Conservation (phyloP, 2,888 invertebrate species). For the Emmelina monodactyla region DNA sequence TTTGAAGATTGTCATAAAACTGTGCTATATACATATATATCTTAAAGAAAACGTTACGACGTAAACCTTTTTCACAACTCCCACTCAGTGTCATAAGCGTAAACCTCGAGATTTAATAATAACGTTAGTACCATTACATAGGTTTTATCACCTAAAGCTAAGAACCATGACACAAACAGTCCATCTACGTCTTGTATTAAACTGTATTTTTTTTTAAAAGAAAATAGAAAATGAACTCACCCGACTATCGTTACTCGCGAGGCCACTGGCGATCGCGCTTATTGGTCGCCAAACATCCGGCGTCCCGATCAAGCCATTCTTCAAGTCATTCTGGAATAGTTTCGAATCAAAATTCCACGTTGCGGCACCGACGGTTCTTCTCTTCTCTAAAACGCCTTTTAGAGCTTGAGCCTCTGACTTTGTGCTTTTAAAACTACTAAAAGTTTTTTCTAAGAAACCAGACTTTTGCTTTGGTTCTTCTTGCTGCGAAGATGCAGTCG, state of each 20-base stretch:
- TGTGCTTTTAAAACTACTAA: slow-evolving; percentile 52
- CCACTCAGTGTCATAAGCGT: too few relatives aligned
- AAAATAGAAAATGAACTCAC: slow-evolving; percentile 35
- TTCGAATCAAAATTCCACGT: slow-evolving; percentile 73
- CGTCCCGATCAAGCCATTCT: slow-evolving; percentile 68
- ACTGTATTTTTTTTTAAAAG: too few relatives aligned
- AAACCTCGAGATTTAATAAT: too few relatives aligned
- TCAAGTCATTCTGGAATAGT: slow-evolving; percentile 68
- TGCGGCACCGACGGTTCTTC: slow-evolving; percentile 72
- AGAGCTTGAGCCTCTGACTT: slow-evolving; percentile 50
- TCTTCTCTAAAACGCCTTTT: slow-evolving; percentile 65
- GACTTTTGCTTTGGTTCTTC: slow-evolving; percentile 57
- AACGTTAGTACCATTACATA: too few relatives aligned
- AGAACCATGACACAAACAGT: slow-evolving; percentile 3
- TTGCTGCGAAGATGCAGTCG: slow-evolving; percentile 41
- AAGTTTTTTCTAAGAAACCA: slow-evolving; percentile 57
- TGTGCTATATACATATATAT: too few relatives aligned
- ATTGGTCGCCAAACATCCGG: slow-evolving; percentile 76
- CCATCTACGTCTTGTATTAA: too few relatives aligned
- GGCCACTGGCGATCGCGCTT: slow-evolving; percentile 71
- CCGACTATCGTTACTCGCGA: slow-evolving; percentile 57
- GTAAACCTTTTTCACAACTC: too few relatives aligned
- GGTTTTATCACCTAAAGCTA: too few relatives aligned
- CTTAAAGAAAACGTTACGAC: too few relatives aligned
- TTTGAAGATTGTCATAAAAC: too few relatives aligned